Evolutionary conservation across 2,888 invertebrate species (phyloP), one percentile per base, ranked within the genome.

Genomic region (Drosophila paranaensis): DNA sequence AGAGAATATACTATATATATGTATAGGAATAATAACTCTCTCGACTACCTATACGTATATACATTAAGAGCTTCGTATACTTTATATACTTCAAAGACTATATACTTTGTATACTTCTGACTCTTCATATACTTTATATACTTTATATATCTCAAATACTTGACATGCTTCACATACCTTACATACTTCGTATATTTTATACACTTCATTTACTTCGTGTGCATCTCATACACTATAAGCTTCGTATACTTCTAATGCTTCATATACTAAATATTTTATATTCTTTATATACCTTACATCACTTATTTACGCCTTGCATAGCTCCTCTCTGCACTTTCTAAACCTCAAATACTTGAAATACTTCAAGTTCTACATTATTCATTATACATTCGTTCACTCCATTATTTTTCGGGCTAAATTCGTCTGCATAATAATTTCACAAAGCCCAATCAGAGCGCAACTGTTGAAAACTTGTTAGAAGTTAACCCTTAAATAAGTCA

Each of bases 391-490:
- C 27, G 27, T 6, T 6, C 33, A 33, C 6, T 50, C 4, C 6
- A 20, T 33, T 13, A 42, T 56, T 58, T 58, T 57, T 50, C 43
- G 39, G 13, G 6, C 10, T 74, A 55, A 46, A 43, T 53, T 63
- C 71, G 64, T 57, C 35, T 64, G 60, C 54, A 61, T 74, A 78
- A 42, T 20, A 43, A 53, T 69, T 79, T 53, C 55, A 40, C 61
- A 60, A 63, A 45, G 55, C 30, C 43, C 74, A 75, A 61, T 74
- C 68, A 58, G 60, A 74, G 48, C 64, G 50, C 53, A 54, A 27
- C 39, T 57, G 58, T 40, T 62, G 48, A 64, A 63, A 65, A 65
- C 54, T 66, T 58, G 70, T 75, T 79, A 75, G 66, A 75, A 71
- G 64, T 71, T 61, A 48, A 46, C 51, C 55, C 60, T 6, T 13